Base-by-base conservation (phyloP, 2,797 vertebrate species). In the Schizopygopsis malacanthus region DNA sequence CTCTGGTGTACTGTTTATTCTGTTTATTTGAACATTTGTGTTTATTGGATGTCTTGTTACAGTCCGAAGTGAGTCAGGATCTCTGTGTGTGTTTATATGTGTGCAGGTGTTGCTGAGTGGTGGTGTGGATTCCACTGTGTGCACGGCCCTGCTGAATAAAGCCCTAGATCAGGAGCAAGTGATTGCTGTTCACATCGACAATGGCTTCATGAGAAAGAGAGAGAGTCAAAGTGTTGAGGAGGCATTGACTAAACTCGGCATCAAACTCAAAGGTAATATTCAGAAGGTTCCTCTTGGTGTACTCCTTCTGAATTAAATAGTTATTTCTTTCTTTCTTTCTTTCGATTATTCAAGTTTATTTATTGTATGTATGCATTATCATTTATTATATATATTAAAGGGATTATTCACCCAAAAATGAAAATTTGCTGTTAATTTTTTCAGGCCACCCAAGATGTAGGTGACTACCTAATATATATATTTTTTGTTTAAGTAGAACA, bases 161-260 rank as follows among this genome's bases (percentile, higher is more conserved):
- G 98, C 98, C 65, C 93, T 99, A 82, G 97, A 95, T 91, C 95
- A 95, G 92, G 98, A 99, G 7, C 98, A 99, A 87, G 96, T 99
- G 86, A 99, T 99, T 69, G 98, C 98, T 0, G 98, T 99, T 79
- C 98, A 99, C 92, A 99, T 99, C 75, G 98, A 99, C 93, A 99
- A 99, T 4, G 98, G 98, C 70, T 99, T 99, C 90, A 99, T 99
- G 98, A 96, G 98, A 90, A 99, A 99, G 92, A 94, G 95, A 73
- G 98, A 99, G 92, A 99, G 98, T 89, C 97, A 96, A 91, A 97
- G 96, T 71, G 98, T 99, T 88, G 98, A 99, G 90, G 98, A 99
- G 87, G 98, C 98, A 0, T 96, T 99, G 86, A 99, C 95, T 69
- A 99, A 99, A 89, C 95, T 99, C 81, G 97, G 97, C 79, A 99